Conservation (phyloP, 64 coral and sea anemone genomes). For the Stichodactyla helianthus region DNA sequence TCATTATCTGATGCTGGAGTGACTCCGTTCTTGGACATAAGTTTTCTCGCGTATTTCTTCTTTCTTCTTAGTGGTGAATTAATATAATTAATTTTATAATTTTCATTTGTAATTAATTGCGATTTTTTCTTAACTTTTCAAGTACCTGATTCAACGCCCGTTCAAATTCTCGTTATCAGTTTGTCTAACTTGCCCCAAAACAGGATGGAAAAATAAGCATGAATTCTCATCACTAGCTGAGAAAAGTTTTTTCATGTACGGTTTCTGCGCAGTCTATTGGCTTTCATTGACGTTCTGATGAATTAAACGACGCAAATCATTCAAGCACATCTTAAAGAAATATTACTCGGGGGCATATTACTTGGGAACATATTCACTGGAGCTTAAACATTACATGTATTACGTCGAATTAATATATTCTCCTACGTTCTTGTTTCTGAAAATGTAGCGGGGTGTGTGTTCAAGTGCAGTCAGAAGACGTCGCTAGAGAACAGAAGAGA, state of each 20-base stretch:
- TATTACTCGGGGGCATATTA: background rate
- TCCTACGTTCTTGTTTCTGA: background rate
- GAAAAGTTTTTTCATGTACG: background rate
- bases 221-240: no score
- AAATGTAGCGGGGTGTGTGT: slow-evolving; percentile 5
- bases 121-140: no score
- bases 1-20: background rate
- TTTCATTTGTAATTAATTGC: no score
- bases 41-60: no score
- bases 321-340: background rate
- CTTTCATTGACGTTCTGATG: background rate
- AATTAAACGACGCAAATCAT: background rate
- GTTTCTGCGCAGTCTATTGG: background rate
- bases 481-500: background rate
- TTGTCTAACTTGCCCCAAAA: background rate
- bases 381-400: background rate
- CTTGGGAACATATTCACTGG: background rate
- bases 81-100: no score
- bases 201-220: background rate
- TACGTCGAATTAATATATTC: background rate
- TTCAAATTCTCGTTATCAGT: background rate
- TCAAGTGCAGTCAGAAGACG: background rate
- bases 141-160: no score
- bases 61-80: no score
- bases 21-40: no score